Percentiles rank a stretch among this genome's conserved stretches.
These are phyloP conservation scores for Pemphredon lugubris DNA, from an alignment of 2,888 invertebrate genomes.

Conservation along the genomic window DNA sequence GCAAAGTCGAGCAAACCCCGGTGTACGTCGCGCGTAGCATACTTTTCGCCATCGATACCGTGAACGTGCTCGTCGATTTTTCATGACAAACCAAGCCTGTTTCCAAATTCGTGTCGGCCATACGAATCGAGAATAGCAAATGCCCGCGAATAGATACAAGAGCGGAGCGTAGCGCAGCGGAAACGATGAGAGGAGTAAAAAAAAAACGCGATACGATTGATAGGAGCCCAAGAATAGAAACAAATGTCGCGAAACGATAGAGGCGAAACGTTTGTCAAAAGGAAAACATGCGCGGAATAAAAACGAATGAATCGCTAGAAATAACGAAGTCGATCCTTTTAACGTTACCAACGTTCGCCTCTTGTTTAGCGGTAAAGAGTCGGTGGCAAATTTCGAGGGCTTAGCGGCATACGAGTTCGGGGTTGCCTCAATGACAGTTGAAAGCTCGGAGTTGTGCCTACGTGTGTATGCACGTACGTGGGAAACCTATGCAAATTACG, in stretches of 20 bases:
- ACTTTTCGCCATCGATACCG: constrained; percentile 36
- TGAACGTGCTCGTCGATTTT: constrained; percentile 46
- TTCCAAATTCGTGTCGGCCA: constrained; percentile 43
- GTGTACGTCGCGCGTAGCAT: constrained; percentile 16
- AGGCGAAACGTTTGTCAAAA: neutral
- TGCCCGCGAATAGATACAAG: constrained; percentile 16
- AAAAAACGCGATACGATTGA: neutral
- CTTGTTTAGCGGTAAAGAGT: constrained; percentile 39
- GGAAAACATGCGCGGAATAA: too few relatives aligned
- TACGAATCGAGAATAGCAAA: constrained; percentile 44
- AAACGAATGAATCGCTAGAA: neutral
- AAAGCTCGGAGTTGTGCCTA: constrained; percentile 32
- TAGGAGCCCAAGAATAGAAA: neutral
- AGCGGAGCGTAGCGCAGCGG: constrained; percentile 11
- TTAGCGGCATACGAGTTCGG: constrained; percentile 62
- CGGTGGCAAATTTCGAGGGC: constrained; percentile 65
- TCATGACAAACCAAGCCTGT: constrained; percentile 38
- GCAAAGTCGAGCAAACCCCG: constrained; percentile 32
- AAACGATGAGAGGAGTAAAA: neutral
- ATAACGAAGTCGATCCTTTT: too few relatives aligned
- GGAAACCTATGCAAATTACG: constrained; percentile 76
- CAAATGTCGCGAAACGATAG: constrained; percentile 1
- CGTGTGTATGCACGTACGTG: constrained; percentile 52
- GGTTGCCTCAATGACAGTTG: constrained; percentile 59
- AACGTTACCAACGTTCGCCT: too few relatives aligned